These are phyloP conservation scores for Zhuqinia jingwanae DNA, from an alignment of 2,888 invertebrate species.

Conservation along the genomic window DNA sequence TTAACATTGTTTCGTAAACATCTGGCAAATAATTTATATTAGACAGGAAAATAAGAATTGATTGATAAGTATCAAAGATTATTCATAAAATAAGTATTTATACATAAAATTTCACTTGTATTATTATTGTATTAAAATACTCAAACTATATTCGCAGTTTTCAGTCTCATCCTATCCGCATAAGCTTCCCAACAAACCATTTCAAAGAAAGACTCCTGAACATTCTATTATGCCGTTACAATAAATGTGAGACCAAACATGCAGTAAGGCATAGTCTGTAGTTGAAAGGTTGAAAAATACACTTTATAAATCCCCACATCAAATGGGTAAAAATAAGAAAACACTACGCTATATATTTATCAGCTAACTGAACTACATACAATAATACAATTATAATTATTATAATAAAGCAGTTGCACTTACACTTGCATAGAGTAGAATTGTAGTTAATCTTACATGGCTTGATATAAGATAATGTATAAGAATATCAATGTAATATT, in stretches of 20 bases:
- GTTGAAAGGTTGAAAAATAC: constrained; percentile 53
- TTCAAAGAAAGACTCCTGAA: constrained; percentile 47
- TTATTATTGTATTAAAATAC: constrained; percentile 67
- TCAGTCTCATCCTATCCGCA: constrained; percentile 67
- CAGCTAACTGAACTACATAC: too few species aligned
- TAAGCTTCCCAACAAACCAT: constrained; percentile 48
- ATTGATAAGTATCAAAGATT: constrained; percentile 63
- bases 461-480: constrained; percentile 26
- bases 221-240: constrained; percentile 20
- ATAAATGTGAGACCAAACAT: constrained; percentile 62
- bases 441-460: constrained; percentile 24
- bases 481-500: background rate
- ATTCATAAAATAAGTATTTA: constrained; percentile 59
- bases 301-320: background rate
- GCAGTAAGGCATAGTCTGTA: constrained; percentile 50
- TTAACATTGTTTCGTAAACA: too few species aligned
- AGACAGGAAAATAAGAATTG: constrained; percentile 48
- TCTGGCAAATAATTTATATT: background rate
- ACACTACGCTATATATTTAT: background rate
- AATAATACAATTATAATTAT: background rate
- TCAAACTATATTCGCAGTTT: constrained; percentile 56
- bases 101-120: constrained; percentile 31
- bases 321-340: constrained; percentile 10
- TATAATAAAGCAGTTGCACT: constrained; percentile 4
- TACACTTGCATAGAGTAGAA: constrained; percentile 5